A percentile compares a stretch with the other conserved stretches of the same genome.
Evolutionary conservation across 2,888 invertebrate genomes (phyloP).

Genomic region (Lagria hirta): DNA sequence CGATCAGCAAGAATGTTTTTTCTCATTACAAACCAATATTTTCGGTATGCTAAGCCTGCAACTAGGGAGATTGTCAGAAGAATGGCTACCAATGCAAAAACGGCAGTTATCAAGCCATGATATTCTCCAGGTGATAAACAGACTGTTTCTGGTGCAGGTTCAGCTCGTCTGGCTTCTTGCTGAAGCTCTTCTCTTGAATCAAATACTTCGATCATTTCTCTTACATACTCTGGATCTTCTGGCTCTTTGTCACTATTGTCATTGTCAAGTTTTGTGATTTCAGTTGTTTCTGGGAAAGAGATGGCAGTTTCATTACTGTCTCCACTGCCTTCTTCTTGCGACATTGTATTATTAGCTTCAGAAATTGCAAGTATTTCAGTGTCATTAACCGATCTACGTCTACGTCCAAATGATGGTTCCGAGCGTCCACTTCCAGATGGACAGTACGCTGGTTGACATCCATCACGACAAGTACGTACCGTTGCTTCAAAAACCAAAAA

Average conservation of each 20-base stretch:
- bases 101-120: constrained; percentile 77
- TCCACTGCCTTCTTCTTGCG: constrained; percentile 19
- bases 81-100: constrained; percentile 73
- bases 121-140: constrained; percentile 84
- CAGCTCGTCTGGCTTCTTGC: constrained; percentile 66
- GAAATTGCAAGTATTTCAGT: no score
- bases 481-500: constrained; percentile 92
- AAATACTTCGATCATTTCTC: constrained; percentile 89
- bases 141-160: constrained; percentile 68
- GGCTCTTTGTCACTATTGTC: constrained; percentile 54
- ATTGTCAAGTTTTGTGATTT: constrained; percentile 55
- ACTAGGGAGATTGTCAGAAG: constrained; percentile 72
- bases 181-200: constrained; percentile 75
- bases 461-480: constrained; percentile 83
- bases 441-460: constrained; percentile 89
- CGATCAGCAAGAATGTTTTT: constrained; percentile 65
- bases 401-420: constrained; percentile 80
- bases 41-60: constrained; percentile 74
- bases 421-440: constrained; percentile 75
- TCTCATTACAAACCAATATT: constrained; percentile 76
- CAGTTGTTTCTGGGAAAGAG: constrained; percentile 51
- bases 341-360: constrained; percentile 38
- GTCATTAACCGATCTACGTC: constrained; percentile 59
- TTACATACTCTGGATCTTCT: constrained; percentile 69
- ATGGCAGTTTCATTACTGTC: constrained; percentile 43